These are phyloP conservation scores for Oceanodroma tethys DNA, from an alignment of 2,113 vertebrate species.

Conservation along the genomic window DNA sequence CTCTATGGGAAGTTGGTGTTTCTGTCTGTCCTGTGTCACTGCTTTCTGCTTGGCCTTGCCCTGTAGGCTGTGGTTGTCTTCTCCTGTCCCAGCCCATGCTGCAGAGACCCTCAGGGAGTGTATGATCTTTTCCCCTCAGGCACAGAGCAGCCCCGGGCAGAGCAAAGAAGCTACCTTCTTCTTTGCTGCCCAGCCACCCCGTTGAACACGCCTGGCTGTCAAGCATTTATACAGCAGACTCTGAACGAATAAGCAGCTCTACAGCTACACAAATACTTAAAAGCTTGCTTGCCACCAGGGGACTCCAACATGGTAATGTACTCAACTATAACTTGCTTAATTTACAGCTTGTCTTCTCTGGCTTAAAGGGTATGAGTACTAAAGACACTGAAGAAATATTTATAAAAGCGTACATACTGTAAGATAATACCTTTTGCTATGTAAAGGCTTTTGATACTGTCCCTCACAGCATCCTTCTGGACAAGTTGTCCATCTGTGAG, in stretches of 20 bases:
- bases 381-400: background rate
- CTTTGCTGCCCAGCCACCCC: background rate
- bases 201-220: background rate
- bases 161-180: background rate
- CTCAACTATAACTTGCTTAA: background rate
- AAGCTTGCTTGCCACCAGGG: background rate
- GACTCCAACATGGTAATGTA: background rate
- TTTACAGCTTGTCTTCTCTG: background rate
- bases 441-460: background rate
- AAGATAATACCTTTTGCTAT: background rate
- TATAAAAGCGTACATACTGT: background rate
- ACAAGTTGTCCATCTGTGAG: background rate
- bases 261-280: background rate
- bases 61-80: background rate
- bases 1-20: background rate
- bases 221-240: background rate
- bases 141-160: background rate
- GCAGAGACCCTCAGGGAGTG: background rate
- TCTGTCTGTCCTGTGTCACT: background rate
- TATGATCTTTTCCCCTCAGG: background rate
- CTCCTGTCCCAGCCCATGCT: fast-evolving
- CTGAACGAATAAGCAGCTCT: background rate
- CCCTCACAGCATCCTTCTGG: background rate
- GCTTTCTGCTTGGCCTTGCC: background rate
- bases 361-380: background rate